Evolutionary conservation across 2,113 vertebrate species (phyloP).

Genomic region (Rousettus leschenaultii): DNA sequence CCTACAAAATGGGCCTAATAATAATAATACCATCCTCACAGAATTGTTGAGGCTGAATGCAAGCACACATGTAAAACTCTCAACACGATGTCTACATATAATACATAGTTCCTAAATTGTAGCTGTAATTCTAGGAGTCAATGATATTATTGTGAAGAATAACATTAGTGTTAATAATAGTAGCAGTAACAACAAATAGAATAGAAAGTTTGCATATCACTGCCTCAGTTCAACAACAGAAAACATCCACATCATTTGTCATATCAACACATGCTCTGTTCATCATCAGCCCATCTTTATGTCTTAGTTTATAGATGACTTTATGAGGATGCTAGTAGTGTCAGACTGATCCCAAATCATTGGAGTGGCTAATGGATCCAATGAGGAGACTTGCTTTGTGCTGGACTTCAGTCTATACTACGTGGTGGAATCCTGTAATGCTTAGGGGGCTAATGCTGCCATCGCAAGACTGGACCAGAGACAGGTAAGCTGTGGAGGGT

Average conservation of each 20-base stretch:
- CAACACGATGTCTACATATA: background rate
- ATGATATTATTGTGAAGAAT: background rate
- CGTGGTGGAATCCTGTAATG: conserved; percentile 83
- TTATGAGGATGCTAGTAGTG: conserved; percentile 78
- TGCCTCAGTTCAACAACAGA: background rate
- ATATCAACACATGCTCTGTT: background rate
- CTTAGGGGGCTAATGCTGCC: conserved; percentile 80
- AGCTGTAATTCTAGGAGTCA: background rate
- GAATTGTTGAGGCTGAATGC: background rate
- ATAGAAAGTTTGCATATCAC: background rate
- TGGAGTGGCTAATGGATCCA: conserved; percentile 82
- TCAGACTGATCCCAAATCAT: conserved; percentile 79
- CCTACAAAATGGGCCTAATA: background rate
- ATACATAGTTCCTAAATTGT: background rate
- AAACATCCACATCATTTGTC: background rate
- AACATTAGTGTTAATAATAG: background rate
- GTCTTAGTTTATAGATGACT: conserved; percentile 80
- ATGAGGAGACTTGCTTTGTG: conserved; percentile 83
- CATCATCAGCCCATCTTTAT: background rate
- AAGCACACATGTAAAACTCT: background rate
- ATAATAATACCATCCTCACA: background rate
- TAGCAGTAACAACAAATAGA: background rate
- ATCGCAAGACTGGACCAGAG: conserved; percentile 84
- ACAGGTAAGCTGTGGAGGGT: conserved; percentile 71
- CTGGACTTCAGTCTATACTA: conserved; percentile 84